Evolutionary conservation across 2,113 vertebrate genomes (phyloP).

Genomic region (Octodon degus): DNA sequence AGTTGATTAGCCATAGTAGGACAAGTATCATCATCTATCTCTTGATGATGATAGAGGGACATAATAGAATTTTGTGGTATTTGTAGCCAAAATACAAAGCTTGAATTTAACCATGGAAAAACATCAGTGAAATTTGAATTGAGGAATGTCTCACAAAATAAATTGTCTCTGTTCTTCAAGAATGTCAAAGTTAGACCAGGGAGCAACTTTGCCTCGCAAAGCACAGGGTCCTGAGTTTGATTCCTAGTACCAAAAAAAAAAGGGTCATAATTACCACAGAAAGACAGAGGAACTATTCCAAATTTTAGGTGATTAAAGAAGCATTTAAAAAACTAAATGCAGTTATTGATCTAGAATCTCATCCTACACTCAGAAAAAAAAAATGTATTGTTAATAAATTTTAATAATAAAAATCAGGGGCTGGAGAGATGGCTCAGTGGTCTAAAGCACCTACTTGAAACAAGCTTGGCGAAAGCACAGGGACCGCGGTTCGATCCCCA

Average conservation of each 20-base stretch:
- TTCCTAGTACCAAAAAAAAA: no score
- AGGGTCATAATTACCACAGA: background rate
- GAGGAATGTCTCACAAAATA: conserved; percentile 17
- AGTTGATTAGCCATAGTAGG: background rate
- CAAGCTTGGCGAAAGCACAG: no score
- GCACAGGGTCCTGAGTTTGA: no score
- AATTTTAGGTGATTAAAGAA: conserved; percentile 16
- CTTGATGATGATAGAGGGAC: background rate
- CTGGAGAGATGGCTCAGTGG: no score
- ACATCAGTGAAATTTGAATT: background rate
- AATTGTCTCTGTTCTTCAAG: background rate
- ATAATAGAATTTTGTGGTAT: background rate
- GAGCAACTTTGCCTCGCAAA: no score
- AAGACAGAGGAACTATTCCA: conserved; percentile 41
- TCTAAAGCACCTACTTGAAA: no score
- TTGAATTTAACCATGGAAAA: conserved; percentile 22
- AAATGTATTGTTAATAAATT: background rate
- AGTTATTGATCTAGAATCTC: background rate
- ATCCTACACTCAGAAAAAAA: background rate
- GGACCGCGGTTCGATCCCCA: no score
- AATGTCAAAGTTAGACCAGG: background rate
- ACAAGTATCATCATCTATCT: conserved; percentile 7
- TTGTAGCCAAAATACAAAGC: background rate
- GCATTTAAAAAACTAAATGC: background rate
- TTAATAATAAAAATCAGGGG: conserved; percentile 6